Evolutionary conservation across 2,113 vertebrate species (phyloP).

Genomic region (Galemys pyrenaicus): DNA sequence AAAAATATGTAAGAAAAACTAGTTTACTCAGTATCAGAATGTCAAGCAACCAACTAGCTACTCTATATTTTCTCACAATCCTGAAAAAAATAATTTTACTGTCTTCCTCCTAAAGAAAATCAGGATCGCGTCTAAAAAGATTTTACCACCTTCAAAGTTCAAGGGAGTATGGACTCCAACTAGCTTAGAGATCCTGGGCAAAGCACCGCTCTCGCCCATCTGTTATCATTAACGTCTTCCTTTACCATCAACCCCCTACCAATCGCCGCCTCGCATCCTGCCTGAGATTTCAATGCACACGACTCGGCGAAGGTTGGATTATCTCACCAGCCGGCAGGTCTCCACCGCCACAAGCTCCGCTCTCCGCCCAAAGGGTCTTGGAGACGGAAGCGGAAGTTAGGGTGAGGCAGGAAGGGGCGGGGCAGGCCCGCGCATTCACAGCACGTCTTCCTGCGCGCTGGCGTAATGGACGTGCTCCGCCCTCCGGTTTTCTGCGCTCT

Average conservation of each 20-base stretch:
- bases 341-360: rapidly evolving
- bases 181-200: background rate
- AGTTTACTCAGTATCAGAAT: slow-evolving; percentile 14
- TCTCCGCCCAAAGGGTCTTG: background rate
- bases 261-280: background rate
- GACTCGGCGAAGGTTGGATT: background rate
- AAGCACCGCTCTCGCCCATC: background rate
- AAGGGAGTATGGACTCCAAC: background rate
- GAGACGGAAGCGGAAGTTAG: slow-evolving; percentile 65
- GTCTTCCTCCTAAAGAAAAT: background rate
- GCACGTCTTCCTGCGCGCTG: background rate
- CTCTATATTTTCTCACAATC: background rate
- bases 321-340: background rate
- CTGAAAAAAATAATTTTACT: background rate
- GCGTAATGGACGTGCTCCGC: rapidly evolving
- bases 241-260: background rate
- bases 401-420: background rate
- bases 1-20: background rate
- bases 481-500: rapidly evolving
- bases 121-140: background rate
- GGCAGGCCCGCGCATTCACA: background rate
- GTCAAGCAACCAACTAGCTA: background rate
- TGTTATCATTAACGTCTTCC: background rate
- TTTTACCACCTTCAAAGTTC: background rate
- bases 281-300: background rate